Evolutionary conservation across 2,888 invertebrate genomes (phyloP).

Genomic region (Nomada goodeniana): DNA sequence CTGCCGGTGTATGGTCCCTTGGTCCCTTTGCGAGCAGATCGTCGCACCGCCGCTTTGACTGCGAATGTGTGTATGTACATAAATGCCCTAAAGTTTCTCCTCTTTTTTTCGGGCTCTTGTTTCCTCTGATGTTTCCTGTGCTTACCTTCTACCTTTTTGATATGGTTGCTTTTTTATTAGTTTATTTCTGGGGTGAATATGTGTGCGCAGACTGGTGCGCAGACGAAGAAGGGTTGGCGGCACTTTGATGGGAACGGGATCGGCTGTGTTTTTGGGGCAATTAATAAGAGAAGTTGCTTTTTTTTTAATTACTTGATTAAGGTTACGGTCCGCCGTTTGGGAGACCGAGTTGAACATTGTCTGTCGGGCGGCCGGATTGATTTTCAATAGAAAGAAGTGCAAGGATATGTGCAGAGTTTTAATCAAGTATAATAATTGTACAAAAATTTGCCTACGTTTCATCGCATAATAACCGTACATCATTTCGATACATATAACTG

Average conservation of each 20-base stretch:
- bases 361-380: background rate
- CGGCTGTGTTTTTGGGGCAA: background rate
- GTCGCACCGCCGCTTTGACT: constrained; percentile 37
- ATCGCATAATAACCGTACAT: too few relatives aligned
- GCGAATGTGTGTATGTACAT: background rate
- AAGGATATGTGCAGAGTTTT: too few relatives aligned
- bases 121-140: background rate
- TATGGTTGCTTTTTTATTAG: constrained; percentile 1
- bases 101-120: background rate
- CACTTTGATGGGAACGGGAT: background rate
- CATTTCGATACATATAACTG: too few relatives aligned
- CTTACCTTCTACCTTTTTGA: background rate
- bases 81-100: background rate
- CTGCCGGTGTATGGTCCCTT: constrained; percentile 10
- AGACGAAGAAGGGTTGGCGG: background rate
- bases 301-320: background rate
- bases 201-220: background rate
- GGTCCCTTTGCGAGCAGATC: constrained; percentile 46
- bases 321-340: background rate
- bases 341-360: background rate
- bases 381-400: too few relatives aligned
- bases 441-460: too few relatives aligned
- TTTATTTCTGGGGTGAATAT: background rate
- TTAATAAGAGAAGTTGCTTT: background rate
- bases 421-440: too few relatives aligned